phyloP scores from a whole-genome alignment of 2,113 vertebrate genomes.

The Crotalus horridus region DNA sequence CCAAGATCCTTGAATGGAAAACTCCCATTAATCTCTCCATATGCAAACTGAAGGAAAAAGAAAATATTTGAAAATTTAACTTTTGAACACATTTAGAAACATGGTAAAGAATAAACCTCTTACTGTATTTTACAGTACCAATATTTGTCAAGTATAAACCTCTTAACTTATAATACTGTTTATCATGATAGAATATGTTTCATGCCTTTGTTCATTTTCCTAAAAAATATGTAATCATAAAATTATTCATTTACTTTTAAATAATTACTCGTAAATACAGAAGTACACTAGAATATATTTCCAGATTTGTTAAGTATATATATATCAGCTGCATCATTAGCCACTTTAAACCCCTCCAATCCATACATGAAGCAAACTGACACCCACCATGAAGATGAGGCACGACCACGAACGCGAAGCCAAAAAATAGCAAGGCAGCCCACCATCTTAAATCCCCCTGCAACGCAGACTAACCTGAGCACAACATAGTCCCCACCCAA shows the following conservation, averaged over 20 bases:
- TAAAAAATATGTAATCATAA: background rate
- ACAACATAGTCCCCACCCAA: too few species aligned
- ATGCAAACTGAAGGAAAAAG: slow-evolving; percentile 11
- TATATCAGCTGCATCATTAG: too few species aligned
- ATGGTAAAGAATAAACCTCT: slow-evolving; percentile 10
- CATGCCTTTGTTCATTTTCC: slow-evolving; percentile 4
- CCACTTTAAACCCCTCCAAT: too few species aligned
- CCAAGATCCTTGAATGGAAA: slow-evolving; percentile 17
- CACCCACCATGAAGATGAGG: too few species aligned
- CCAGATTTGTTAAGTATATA: background rate
- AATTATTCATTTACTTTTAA: background rate
- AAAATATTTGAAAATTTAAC: slow-evolving; percentile 14
- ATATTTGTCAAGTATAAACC: background rate
- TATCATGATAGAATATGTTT: slow-evolving; percentile 4
- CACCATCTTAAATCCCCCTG: too few species aligned
- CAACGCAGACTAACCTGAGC: too few species aligned
- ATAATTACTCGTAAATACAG: background rate
- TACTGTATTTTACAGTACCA: background rate
- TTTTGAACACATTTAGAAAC: slow-evolving; percentile 31
- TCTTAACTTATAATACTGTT: background rate
- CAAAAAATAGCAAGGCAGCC: too few species aligned
- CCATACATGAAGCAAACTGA: too few species aligned
- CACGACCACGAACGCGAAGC: too few species aligned
- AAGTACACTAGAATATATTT: background rate
- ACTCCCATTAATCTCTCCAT: background rate